Evolutionary conservation across 2,888 invertebrate genomes (phyloP).

Genomic region (Liopterus haemorrhoidalis): DNA sequence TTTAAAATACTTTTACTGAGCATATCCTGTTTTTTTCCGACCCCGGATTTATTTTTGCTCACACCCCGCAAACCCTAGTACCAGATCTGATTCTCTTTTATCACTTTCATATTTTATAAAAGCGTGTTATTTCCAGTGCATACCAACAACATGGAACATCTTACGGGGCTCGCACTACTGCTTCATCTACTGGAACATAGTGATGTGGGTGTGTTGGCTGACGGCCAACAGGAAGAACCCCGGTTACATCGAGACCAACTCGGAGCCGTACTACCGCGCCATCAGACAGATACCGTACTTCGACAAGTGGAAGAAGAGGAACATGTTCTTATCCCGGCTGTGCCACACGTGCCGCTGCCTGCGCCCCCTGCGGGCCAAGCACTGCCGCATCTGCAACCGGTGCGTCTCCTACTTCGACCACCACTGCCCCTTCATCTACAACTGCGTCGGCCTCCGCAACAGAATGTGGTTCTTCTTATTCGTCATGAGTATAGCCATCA

Average conservation of each 20-base stretch:
- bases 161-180: constrained; percentile 80
- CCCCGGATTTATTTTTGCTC: not conserved
- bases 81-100: too few relatives aligned
- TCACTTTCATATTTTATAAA: too few relatives aligned
- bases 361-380: constrained; percentile 81
- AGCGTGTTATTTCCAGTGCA: constrained; percentile 55
- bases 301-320: constrained; percentile 86
- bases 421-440: constrained; percentile 93
- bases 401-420: constrained; percentile 83
- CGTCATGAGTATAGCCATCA: constrained; percentile 80
- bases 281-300: constrained; percentile 90
- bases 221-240: constrained; percentile 85
- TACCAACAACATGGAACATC: constrained; percentile 86
- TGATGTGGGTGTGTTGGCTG: constrained; percentile 92
- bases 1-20: too few relatives aligned
- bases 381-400: constrained; percentile 81
- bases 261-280: constrained; percentile 83
- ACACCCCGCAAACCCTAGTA: too few relatives aligned
- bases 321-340: constrained; percentile 70
- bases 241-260: constrained; percentile 82
- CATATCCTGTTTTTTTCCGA: not conserved
- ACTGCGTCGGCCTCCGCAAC: constrained; percentile 87
- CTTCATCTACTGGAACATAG: constrained; percentile 82
- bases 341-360: constrained; percentile 89
- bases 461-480: constrained; percentile 91